Conservation (phyloP, 2,888 invertebrate genomes). For the Eristalinus aeneus region DNA sequence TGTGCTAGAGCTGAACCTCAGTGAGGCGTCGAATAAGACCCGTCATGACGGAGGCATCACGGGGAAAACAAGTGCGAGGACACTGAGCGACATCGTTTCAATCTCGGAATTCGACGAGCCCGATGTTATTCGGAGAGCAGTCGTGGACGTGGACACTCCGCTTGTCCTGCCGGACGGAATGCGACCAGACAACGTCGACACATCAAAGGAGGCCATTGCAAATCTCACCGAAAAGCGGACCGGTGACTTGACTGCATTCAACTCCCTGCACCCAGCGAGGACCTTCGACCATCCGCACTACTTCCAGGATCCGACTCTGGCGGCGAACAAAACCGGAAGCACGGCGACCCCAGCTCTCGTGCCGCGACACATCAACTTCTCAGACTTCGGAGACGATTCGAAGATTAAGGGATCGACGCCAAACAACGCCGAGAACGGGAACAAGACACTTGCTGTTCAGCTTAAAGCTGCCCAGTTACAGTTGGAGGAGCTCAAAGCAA, state of each 20-base stretch:
- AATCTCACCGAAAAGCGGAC: conserved; percentile 78
- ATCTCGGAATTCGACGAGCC: conserved; percentile 88
- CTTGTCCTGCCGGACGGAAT: conserved; percentile 74
- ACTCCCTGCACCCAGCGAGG: conserved; percentile 74
- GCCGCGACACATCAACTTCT: conserved; percentile 81
- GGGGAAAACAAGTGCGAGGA: conserved; percentile 85
- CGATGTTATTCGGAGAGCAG: conserved; percentile 83
- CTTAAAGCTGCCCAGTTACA: conserved; percentile 79
- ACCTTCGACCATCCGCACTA: conserved; percentile 80
- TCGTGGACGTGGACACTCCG: conserved; percentile 74
- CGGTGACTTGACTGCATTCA: conserved; percentile 76
- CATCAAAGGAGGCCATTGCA: conserved; percentile 77
- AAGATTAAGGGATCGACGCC: conserved; percentile 79
- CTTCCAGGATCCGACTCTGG: conserved; percentile 76
- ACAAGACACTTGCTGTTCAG: conserved; percentile 74
- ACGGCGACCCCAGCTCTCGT: conserved; percentile 75
- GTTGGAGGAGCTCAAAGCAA: conserved; percentile 80
- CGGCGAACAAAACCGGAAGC: conserved; percentile 73
- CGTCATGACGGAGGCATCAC: conserved; percentile 81
- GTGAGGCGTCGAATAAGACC: conserved; percentile 70
- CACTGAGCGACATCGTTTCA: conserved; percentile 87
- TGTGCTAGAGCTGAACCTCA: conserved; percentile 83
- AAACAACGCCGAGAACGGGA: conserved; percentile 75
- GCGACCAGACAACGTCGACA: conserved; percentile 76
- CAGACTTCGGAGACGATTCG: conserved; percentile 80